A percentile compares a stretch with the other conserved stretches of the same genome.
Conservation (phyloP, 2,888 invertebrate species). For the Stratiomys singularior region DNA sequence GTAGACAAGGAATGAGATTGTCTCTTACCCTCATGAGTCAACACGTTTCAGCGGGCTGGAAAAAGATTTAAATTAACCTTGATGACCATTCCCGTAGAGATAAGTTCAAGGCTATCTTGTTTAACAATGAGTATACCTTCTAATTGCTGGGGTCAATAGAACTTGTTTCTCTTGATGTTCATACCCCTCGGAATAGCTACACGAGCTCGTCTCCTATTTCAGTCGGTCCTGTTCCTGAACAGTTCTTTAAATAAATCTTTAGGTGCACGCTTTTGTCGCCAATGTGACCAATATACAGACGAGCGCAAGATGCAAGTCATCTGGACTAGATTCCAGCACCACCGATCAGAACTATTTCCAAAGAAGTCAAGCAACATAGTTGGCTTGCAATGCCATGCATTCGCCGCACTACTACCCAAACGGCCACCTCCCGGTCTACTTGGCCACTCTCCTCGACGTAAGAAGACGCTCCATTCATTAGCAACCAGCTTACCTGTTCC, state of each 20-base stretch:
- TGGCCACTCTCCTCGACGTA: constrained; percentile 7
- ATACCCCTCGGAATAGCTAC: not conserved
- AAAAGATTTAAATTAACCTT: constrained; percentile 33
- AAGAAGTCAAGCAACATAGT: constrained; percentile 5
- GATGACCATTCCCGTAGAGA: constrained; percentile 16
- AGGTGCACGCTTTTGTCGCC: not conserved
- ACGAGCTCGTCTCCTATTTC: constrained; percentile 22
- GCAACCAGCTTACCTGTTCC: not conserved
- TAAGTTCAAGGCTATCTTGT: constrained; percentile 19
- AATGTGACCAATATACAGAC: not conserved
- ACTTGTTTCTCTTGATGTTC: not conserved
- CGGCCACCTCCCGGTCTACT: not conserved
- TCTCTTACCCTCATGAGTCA: too few species aligned
- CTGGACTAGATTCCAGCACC: constrained; percentile 19
- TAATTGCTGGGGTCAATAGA: constrained; percentile 28
- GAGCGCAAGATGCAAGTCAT: constrained; percentile 6
- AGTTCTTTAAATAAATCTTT: constrained; percentile 22
- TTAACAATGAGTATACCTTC: not conserved
- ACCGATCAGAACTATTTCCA: constrained; percentile 4
- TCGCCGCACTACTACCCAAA: too few species aligned
- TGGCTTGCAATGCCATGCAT: not conserved
- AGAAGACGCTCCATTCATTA: constrained; percentile 30
- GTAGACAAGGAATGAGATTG: too few species aligned
- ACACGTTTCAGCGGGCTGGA: not conserved
- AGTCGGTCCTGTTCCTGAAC: not conserved